phyloP scores from a whole-genome alignment of 2,113 vertebrate genomes.

The Sinocyclocheilus anophthalmus region DNA sequence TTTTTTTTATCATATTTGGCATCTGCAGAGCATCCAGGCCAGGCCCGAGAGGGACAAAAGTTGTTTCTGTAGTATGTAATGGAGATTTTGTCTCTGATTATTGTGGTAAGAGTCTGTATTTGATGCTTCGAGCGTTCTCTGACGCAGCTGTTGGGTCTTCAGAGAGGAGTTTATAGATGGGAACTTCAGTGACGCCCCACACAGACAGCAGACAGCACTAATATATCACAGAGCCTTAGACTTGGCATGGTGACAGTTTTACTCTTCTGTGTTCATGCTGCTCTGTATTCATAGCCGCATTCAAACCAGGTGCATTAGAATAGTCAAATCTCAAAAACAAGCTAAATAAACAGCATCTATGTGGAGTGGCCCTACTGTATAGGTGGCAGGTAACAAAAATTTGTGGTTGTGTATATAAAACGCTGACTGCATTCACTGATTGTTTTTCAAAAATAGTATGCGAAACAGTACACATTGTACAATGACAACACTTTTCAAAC shows the following conservation, averaged over 20 bases:
- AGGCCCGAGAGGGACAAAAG: not conserved
- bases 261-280: not conserved
- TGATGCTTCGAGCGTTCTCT: not conserved
- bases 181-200: conserved; percentile 29
- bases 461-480: not conserved
- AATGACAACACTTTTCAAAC: not conserved
- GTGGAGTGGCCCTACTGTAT: not conserved
- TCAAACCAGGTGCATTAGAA: conserved; percentile 1
- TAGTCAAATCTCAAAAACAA: not conserved
- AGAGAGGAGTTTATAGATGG: conserved; percentile 46
- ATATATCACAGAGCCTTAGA: conserved; percentile 45
- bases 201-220: conserved; percentile 46
- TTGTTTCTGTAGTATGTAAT: not conserved
- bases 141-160: conserved; percentile 30
- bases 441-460: not conserved
- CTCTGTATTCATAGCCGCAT: not conserved
- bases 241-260: conserved; percentile 52
- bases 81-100: not conserved
- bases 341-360: not conserved
- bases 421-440: not conserved
- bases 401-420: not conserved
- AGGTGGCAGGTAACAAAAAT: not conserved
- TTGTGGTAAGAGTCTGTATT: conserved; percentile 23
- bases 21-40: not conserved
- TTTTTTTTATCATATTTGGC: not conserved